Evolutionary conservation across 1,140 invertebrate genomes (phyloP).

Genomic region (Pygmarrhopalites habei): DNA sequence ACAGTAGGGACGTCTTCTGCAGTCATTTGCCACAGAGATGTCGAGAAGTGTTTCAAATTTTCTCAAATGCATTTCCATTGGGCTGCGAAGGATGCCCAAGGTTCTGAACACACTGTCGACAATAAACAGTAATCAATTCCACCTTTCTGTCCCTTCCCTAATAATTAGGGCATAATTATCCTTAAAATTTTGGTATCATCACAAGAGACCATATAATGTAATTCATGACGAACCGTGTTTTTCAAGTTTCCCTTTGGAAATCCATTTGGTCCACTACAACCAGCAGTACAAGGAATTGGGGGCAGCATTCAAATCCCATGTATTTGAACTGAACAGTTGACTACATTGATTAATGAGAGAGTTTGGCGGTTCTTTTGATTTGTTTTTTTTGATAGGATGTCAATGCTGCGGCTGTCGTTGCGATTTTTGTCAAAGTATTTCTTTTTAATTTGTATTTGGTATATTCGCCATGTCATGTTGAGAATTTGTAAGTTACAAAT

Average conservation of each 20-base stretch:
- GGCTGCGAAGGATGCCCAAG: background rate
- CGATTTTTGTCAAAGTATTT: conserved; percentile 8
- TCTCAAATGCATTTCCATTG: conserved; percentile 13
- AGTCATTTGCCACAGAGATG: background rate
- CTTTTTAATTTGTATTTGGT: background rate
- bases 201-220: background rate
- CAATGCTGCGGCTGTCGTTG: conserved; percentile 8
- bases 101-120: conserved; percentile 4
- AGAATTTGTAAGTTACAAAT: background rate
- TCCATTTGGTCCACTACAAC: conserved; percentile 17
- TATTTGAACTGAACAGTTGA: too few species aligned
- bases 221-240: background rate
- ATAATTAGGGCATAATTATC: background rate
- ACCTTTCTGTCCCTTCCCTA: too few species aligned
- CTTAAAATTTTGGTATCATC: background rate
- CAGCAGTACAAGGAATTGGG: background rate
- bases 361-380: too few species aligned
- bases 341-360: too few species aligned
- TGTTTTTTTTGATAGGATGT: too few species aligned
- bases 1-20: background rate
- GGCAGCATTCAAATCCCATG: background rate
- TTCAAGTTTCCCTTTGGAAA: conserved; percentile 8
- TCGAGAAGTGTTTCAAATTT: background rate
- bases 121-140: conserved; percentile 1
- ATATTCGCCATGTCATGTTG: background rate